Conservation (phyloP, 2,888 invertebrate genomes). For the Platyscelio sp. region DNA sequence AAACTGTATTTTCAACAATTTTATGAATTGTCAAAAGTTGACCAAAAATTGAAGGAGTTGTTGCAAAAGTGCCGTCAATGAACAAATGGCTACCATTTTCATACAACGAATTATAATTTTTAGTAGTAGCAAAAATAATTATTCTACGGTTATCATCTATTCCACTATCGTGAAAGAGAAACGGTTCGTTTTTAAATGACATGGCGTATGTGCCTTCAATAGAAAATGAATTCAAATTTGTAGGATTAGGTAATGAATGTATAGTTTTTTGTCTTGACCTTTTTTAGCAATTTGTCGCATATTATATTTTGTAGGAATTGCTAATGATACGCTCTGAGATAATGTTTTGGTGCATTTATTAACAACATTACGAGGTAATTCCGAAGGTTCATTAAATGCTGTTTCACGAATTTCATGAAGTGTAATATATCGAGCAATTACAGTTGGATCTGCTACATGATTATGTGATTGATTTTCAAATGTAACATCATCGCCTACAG, state of each 20-base stretch:
- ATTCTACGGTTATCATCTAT: neutral
- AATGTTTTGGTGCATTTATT: no score
- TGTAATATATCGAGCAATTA: no score
- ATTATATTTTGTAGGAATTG: no score
- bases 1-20: conserved; percentile 27
- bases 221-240: conserved; percentile 12
- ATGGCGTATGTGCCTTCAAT: neutral
- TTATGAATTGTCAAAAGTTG: conserved; percentile 71
- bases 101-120: conserved; percentile 4
- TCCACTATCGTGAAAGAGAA: conserved; percentile 2
- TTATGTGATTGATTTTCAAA: no score
- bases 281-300: conserved; percentile 24
- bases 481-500: no score
- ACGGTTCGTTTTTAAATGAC: conserved; percentile 18
- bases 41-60: conserved; percentile 66
- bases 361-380: no score
- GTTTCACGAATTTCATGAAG: no score
- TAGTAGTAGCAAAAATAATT: conserved; percentile 17
- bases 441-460: no score
- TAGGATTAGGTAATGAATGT: conserved; percentile 6
- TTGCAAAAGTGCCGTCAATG: conserved; percentile 69
- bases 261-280: neutral
- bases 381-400: no score
- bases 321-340: no score
- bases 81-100: conserved; percentile 50